Evolutionary conservation across 2,113 vertebrate genomes (phyloP).

Genomic region (Corythornis cristatus): DNA sequence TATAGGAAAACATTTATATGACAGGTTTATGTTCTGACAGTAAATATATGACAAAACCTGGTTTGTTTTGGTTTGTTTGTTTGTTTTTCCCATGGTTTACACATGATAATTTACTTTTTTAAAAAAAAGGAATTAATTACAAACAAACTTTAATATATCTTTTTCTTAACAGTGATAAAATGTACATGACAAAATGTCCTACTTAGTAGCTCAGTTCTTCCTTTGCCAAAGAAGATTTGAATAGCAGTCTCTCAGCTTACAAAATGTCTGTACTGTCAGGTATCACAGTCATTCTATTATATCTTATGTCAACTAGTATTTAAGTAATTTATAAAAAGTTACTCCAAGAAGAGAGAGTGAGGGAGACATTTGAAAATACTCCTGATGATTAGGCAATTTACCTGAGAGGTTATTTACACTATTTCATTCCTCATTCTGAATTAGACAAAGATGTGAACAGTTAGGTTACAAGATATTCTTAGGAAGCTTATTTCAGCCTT

Average conservation of each 20-base stretch:
- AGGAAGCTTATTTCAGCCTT: constrained; percentile 14
- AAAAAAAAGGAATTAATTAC: not conserved
- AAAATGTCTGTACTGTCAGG: not conserved
- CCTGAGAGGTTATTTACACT: not conserved
- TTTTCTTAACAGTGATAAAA: not conserved
- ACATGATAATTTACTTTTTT: constrained; percentile 16
- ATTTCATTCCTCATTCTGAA: not conserved
- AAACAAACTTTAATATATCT: not conserved
- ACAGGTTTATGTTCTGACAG: constrained; percentile 50
- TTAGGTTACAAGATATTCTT: not conserved
- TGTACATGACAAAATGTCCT: not conserved
- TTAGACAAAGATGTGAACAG: not conserved
- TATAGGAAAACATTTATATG: constrained; percentile 46
- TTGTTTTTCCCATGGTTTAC: constrained; percentile 3
- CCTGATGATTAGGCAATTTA: constrained; percentile 15
- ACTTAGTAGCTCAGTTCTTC: not conserved
- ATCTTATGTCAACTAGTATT: not conserved
- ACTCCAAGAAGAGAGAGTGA: not conserved
- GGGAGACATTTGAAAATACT: constrained; percentile 17
- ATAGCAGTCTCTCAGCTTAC: not conserved
- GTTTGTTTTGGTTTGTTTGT: no score
- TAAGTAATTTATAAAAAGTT: not conserved
- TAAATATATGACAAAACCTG: constrained; percentile 24
- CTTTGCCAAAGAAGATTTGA: not conserved
- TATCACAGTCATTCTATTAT: not conserved